These are phyloP conservation scores for Bombus picipes DNA, from an alignment of 1,140 invertebrate species.

Conservation along the genomic window DNA sequence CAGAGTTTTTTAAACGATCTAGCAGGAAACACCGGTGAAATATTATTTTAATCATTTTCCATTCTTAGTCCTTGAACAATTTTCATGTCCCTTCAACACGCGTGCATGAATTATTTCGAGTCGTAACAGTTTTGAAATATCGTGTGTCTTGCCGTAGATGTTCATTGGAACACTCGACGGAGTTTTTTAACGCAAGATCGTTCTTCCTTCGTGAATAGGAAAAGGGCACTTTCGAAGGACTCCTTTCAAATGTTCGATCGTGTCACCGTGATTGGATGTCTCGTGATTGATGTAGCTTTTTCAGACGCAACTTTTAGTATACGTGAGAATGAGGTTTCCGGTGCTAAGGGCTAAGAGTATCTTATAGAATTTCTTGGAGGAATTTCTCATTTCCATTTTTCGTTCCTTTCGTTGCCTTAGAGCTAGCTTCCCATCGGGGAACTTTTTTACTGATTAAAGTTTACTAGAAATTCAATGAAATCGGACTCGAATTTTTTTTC, in stretches of 20 bases:
- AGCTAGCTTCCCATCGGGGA: neutral
- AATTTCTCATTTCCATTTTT: neutral
- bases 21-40: too few species aligned
- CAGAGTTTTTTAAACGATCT: too few species aligned
- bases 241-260: neutral
- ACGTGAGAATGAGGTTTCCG: neutral
- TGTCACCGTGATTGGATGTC: neutral
- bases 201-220: neutral
- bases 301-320: neutral
- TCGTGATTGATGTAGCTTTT: constrained; percentile 3
- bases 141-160: neutral
- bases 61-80: too few species aligned
- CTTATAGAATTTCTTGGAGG: neutral
- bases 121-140: neutral
- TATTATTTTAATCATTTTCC: too few species aligned
- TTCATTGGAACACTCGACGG: neutral
- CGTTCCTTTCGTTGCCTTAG: neutral
- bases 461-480: neutral
- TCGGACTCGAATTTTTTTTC: neutral
- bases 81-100: too few species aligned
- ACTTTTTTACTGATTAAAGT: neutral
- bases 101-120: too few species aligned
- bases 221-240: neutral
- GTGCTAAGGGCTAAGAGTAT: neutral
- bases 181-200: neutral